Conservation (phyloP, 2,888 invertebrate genomes). For the Drosophila quinaria region DNA sequence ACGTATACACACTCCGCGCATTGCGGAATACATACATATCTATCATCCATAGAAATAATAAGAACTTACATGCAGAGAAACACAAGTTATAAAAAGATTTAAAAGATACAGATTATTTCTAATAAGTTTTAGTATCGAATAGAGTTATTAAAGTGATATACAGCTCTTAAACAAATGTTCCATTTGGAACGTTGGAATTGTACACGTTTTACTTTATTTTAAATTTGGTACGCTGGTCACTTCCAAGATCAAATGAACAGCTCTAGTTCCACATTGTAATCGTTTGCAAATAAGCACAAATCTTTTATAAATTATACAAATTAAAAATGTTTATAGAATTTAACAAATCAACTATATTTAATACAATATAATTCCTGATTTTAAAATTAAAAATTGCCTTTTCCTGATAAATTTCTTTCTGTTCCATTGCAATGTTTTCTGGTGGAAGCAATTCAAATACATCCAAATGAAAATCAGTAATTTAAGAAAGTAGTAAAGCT, state of each 20-base stretch:
- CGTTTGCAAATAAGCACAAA: neutral
- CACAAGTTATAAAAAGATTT: constrained; percentile 49
- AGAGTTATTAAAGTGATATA: constrained; percentile 25
- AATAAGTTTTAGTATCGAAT: constrained; percentile 47
- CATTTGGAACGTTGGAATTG: constrained; percentile 29
- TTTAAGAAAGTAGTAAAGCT: too few species aligned
- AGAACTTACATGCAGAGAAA: constrained; percentile 61
- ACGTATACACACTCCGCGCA: constrained; percentile 7
- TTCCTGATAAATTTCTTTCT: neutral
- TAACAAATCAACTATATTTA: too few species aligned
- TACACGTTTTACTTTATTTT: constrained; percentile 17
- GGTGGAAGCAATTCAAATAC: neutral
- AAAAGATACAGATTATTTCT: constrained; percentile 46
- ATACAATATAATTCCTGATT: neutral
- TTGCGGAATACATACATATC: constrained; percentile 1
- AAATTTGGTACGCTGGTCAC: constrained; percentile 19
- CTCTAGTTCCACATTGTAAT: neutral
- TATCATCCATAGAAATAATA: constrained; percentile 9
- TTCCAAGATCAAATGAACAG: neutral
- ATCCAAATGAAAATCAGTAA: neutral
- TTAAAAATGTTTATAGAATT: neutral
- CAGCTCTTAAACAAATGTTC: constrained; percentile 15
- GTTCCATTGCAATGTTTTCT: neutral
- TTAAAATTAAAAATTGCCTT: neutral
- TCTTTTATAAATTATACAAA: neutral